These are phyloP conservation scores for Illadopsis cleaveri DNA, from an alignment of 2,113 vertebrate species.

Conservation along the genomic window DNA sequence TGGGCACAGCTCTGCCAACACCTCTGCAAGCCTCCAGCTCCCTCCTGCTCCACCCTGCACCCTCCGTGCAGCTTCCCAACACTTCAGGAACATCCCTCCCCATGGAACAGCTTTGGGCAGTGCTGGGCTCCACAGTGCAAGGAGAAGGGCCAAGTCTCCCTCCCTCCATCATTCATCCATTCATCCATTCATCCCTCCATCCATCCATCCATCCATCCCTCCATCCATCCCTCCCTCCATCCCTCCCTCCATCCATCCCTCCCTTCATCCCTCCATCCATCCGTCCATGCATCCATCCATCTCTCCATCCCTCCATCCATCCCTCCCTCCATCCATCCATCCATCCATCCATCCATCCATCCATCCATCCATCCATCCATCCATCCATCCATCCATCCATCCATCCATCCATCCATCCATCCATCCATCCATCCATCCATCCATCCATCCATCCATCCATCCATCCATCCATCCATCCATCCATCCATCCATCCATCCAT, in stretches of 20 bases:
- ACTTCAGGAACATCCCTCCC: fast-evolving
- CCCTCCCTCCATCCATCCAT: background rate
- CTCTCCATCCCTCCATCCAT: too few species aligned
- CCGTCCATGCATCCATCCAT: background rate
- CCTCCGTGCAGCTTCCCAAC: background rate
- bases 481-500: background rate
- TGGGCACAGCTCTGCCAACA: background rate
- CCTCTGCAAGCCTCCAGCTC: background rate
- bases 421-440: background rate
- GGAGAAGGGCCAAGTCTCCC: background rate
- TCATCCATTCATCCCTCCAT: background rate
- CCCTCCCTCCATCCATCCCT: background rate
- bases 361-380: background rate
- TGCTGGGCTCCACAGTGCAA: background rate
- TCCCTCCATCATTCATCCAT: background rate
- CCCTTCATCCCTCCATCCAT: background rate
- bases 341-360: background rate
- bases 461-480: background rate
- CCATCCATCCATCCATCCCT: background rate
- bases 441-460: background rate
- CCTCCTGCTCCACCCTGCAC: background rate
- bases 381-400: background rate
- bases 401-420: background rate
- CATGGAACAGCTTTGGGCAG: background rate
- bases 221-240: background rate